phyloP scores from a whole-genome alignment of 2,888 invertebrate genomes.

The Camponotus fellah region DNA sequence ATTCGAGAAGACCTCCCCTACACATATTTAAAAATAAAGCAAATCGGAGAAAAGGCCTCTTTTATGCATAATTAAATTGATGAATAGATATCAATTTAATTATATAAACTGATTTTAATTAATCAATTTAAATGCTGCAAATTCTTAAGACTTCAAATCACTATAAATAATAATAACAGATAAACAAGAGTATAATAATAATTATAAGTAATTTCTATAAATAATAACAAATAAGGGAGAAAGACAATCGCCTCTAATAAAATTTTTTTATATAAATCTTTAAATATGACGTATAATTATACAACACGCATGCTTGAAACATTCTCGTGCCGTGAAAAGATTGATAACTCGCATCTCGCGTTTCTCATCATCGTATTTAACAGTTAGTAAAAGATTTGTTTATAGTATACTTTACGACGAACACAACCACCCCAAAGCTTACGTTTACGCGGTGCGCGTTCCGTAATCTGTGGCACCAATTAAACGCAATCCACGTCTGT shows the following conservation, averaged over 20 bases:
- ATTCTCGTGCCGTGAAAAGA: background rate
- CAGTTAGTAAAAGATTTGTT: constrained; percentile 11
- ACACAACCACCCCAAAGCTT: constrained; percentile 12
- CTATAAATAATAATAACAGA: background rate
- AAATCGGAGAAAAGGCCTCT: no score
- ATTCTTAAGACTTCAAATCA: background rate
- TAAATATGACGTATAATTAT: background rate
- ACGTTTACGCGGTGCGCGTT: constrained; percentile 11
- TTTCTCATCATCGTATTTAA: background rate
- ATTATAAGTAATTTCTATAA: no score
- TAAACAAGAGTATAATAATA: background rate
- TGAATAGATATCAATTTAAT: background rate
- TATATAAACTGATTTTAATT: background rate
- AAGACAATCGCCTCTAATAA: background rate
- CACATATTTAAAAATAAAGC: no score
- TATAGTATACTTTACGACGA: constrained; percentile 15
- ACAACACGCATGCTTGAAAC: background rate
- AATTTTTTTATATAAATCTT: background rate
- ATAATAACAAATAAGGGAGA: no score
- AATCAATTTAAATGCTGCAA: background rate
- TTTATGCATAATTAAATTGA: no score
- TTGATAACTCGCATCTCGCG: background rate
- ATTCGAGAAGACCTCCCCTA: no score
- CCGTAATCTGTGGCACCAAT: constrained; percentile 51
- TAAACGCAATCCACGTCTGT: constrained; percentile 60